A percentile compares a stretch with the other conserved stretches of the same genome.
Evolutionary conservation across 2,888 invertebrate genomes (phyloP).

Genomic region (Sthenelais limicola): DNA sequence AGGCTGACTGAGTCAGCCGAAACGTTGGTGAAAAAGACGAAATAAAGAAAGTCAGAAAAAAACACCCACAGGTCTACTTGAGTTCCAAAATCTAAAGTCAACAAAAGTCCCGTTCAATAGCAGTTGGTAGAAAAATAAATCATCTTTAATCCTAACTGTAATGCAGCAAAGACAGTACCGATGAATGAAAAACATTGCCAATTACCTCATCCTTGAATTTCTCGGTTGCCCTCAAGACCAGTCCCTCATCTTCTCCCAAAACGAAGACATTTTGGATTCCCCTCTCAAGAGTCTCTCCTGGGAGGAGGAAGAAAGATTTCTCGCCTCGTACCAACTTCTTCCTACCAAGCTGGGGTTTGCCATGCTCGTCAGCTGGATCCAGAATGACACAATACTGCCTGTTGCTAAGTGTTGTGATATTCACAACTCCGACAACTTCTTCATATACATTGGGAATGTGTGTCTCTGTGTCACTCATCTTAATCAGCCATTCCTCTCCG

Average conservation of each 20-base stretch:
- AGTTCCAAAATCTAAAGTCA: no score
- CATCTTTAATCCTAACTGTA: no score
- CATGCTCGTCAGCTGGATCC: slow-evolving; percentile 71
- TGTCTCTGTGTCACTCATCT: slow-evolving; percentile 73
- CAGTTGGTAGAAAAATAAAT: no score
- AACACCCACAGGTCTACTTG: no score
- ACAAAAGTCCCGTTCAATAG: no score
- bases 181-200: not conserved
- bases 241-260: slow-evolving; percentile 74
- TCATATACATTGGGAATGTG: slow-evolving; percentile 75
- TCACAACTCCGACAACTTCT: slow-evolving; percentile 72
- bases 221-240: slow-evolving; percentile 73
- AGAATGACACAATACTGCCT: slow-evolving; percentile 74
- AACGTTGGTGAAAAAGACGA: no score
- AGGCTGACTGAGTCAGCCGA: no score
- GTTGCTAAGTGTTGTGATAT: slow-evolving; percentile 74
- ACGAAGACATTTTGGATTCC: slow-evolving; percentile 74
- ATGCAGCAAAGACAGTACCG: no score
- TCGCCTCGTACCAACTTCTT: slow-evolving; percentile 74
- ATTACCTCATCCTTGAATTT: slow-evolving; percentile 67
- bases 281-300: slow-evolving; percentile 73
- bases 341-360: slow-evolving; percentile 72
- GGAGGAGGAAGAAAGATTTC: slow-evolving; percentile 74
- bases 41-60: no score
- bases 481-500: slow-evolving; percentile 75